Conservation (phyloP, 2,888 invertebrate genomes). For the Leucoma salicis region DNA sequence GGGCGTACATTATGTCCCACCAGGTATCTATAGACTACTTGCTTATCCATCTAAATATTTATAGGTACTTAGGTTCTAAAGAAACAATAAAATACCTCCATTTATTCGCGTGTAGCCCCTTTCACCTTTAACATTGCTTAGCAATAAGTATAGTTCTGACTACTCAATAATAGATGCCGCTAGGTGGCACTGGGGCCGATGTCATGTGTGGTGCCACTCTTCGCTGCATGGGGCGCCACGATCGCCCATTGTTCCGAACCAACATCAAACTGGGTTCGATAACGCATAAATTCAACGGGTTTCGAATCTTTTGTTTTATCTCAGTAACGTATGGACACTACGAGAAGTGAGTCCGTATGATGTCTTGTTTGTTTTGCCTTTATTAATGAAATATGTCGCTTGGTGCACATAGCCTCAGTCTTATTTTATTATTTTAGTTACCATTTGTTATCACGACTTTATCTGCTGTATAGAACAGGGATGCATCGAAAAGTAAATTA, state of each 20-base stretch:
- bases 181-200: constrained; percentile 34
- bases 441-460: constrained; percentile 82
- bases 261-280: constrained; percentile 73
- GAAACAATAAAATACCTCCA: constrained; percentile 42
- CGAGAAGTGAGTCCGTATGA: constrained; percentile 78
- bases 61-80: constrained; percentile 39
- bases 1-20: constrained; percentile 15
- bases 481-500: constrained; percentile 79
- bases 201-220: constrained; percentile 41
- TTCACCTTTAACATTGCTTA: constrained; percentile 31
- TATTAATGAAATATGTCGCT: constrained; percentile 83
- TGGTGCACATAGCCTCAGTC: constrained; percentile 61
- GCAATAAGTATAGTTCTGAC: constrained; percentile 45
- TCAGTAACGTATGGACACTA: constrained; percentile 81
- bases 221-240: constrained; percentile 80
- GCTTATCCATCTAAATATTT: constrained; percentile 37
- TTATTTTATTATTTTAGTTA: constrained; percentile 81
- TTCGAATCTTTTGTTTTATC: constrained; percentile 79
- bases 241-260: constrained; percentile 71
- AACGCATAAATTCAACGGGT: constrained; percentile 77
- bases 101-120: constrained; percentile 45
- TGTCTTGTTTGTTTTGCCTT: constrained; percentile 76
- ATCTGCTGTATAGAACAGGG: constrained; percentile 72
- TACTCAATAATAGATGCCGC: constrained; percentile 75
- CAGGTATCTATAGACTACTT: constrained; percentile 17